A percentile compares a stretch with the other conserved stretches of the same genome.
Conservation (phyloP, 2,113 vertebrate species). For the Phainopepla nitens region DNA sequence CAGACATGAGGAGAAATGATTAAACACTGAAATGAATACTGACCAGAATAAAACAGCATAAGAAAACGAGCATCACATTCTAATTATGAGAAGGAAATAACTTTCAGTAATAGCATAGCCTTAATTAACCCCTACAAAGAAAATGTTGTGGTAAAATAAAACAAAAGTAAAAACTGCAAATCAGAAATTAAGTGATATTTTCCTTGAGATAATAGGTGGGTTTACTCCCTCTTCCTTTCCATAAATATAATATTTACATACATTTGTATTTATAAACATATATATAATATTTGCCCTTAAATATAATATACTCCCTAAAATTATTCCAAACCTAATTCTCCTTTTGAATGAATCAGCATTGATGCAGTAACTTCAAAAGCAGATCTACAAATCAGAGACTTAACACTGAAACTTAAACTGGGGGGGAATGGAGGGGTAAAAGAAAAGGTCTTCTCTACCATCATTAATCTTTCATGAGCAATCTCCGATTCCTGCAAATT, state of each 20-base stretch:
- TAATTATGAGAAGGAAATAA: slow-evolving; percentile 15
- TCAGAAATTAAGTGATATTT: not conserved
- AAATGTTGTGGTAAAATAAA: not conserved
- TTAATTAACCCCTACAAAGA: not conserved
- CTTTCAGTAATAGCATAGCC: not conserved
- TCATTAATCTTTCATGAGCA: slow-evolving; percentile 26
- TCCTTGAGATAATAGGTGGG: not conserved
- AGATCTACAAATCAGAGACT: not conserved
- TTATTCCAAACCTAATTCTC: not conserved
- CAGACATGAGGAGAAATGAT: not conserved
- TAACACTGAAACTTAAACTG: not conserved
- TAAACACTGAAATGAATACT: not conserved
- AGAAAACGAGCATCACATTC: not conserved
- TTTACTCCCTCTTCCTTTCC: not conserved
- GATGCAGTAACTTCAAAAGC: not conserved
- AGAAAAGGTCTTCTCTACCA: not conserved
- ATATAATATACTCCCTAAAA: not conserved
- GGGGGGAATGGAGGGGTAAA: not conserved
- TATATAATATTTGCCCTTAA: not conserved
- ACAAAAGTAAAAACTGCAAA: not conserved
- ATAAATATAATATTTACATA: not conserved
- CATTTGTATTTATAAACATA: not conserved
- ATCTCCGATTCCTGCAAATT: not conserved
- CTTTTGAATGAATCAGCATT: not conserved
- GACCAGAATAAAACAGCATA: not conserved